phyloP scores from a whole-genome alignment of 2,888 invertebrate genomes.

The Nomada ferruginata region DNA sequence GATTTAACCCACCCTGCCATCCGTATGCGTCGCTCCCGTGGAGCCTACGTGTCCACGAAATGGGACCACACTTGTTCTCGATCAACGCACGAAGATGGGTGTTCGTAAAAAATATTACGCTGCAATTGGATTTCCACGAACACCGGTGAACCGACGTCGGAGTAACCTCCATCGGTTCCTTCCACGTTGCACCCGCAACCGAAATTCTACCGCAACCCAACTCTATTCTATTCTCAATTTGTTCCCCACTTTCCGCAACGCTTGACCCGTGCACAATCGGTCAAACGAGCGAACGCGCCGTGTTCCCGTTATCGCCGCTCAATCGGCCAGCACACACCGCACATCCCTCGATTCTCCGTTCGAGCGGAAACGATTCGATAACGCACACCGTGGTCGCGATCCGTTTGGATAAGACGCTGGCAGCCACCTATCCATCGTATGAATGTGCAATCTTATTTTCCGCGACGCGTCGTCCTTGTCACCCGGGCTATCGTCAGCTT shows the following conservation, averaged over 20 bases:
- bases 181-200: not conserved
- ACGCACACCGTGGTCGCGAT: constrained; percentile 14
- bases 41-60: not conserved
- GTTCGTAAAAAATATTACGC: constrained; percentile 11
- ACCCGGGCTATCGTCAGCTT: constrained; percentile 25
- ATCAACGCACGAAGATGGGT: not conserved
- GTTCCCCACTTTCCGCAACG: constrained; percentile 1
- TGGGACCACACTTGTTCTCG: not conserved
- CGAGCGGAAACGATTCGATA: constrained; percentile 48
- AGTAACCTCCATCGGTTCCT: not conserved
- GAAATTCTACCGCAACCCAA: not conserved
- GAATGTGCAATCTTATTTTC: constrained; percentile 65
- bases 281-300: constrained; percentile 6
- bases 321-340: constrained; percentile 1
- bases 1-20: constrained; percentile 35
- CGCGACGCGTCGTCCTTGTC: not conserved
- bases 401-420: constrained; percentile 35
- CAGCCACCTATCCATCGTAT: constrained; percentile 29
- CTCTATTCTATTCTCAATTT: not conserved
- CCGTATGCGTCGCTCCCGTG: constrained; percentile 1
- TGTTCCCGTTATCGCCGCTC: constrained; percentile 6
- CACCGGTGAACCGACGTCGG: not conserved
- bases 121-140: not conserved
- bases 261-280: not conserved
- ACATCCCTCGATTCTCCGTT: constrained; percentile 31